Base-by-base conservation (phyloP, 2,797 vertebrate genomes). In the Apodemus agrarius region DNA sequence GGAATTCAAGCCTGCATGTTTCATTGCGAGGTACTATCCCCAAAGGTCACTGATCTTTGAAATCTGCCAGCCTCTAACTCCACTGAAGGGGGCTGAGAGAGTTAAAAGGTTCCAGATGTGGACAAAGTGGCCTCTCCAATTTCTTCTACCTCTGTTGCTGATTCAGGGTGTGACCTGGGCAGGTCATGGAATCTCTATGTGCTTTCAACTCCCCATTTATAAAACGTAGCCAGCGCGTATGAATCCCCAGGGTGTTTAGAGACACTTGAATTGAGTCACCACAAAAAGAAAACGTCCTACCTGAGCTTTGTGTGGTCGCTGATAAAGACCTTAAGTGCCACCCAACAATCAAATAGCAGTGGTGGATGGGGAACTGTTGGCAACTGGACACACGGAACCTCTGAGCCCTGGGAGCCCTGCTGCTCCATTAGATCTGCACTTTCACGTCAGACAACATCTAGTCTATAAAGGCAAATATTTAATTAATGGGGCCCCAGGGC, bases 381-480 rank as follows among this genome's bases (percentile, higher is more conserved):
- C 52, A 83, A 76, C 0, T 31, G 67, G 37, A 63, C 69, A 92
- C 88, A 52, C 46, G 43, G 52, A 57, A 13, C n/a, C 91, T 90
- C 94, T 90, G 37, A n/a, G 65, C 61, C 82, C 97, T 94, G 96
- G 96, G 98, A 90, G 6, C 90, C 49, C 46, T 8, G 1, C 82
- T 94, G 89, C 90, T 93, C 97, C 96, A 92, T 98, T 93, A 80
- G 96, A 95, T 92, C 49, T 91, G 83, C 0, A 5, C 95, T 91
- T 97, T 97, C 96, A 96, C 97, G 89, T 89, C 63, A 31, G 95
- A 95, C 88, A 84, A 43, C 96, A 95, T 97, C 95, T 54, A 0
- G 52, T 96, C 98, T 87, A 96, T 96, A 98, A 98, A 97, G 96
- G 97, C 97, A 98, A 98, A 98, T 98, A 98, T 97, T 98, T 98